Conservation (phyloP, 2,888 invertebrate species). For the Drosophila villosipedis region DNA sequence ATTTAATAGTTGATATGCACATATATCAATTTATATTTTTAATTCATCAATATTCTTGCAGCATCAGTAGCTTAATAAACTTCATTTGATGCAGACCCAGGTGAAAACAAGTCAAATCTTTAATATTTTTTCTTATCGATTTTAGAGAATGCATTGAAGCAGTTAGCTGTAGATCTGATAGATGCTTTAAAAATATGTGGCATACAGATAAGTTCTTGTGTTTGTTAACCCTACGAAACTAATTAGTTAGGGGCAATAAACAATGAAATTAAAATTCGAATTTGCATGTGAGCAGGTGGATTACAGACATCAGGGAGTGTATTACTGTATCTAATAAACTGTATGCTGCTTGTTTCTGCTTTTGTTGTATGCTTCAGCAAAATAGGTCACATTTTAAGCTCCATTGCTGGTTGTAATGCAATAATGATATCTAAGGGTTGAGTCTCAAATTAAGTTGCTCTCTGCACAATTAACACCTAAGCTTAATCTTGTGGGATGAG, state of each 20-base stretch:
- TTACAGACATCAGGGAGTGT: not conserved
- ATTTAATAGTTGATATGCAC: not conserved
- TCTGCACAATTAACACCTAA: conserved; percentile 26
- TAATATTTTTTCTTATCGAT: no score
- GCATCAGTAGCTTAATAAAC: not conserved
- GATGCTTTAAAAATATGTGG: not conserved
- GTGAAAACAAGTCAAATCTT: no score
- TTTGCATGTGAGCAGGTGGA: not conserved
- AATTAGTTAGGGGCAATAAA: not conserved
- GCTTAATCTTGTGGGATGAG: conserved; percentile 9
- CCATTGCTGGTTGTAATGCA: conserved; percentile 1
- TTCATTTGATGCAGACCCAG: no score
- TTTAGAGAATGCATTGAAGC: no score
- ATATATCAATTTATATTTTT: not conserved
- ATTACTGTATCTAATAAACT: not conserved
- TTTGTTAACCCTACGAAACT: not conserved
- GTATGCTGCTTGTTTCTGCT: not conserved
- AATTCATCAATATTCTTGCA: not conserved
- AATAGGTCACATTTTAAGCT: conserved; percentile 15
- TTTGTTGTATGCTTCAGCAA: not conserved
- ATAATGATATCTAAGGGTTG: not conserved
- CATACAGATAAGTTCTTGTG: not conserved
- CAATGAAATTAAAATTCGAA: not conserved
- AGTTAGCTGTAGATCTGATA: no score
- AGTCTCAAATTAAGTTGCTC: conserved; percentile 7